phyloP scores from a whole-genome alignment of 1,140 invertebrate species.

The Listronotus oregonensis region DNA sequence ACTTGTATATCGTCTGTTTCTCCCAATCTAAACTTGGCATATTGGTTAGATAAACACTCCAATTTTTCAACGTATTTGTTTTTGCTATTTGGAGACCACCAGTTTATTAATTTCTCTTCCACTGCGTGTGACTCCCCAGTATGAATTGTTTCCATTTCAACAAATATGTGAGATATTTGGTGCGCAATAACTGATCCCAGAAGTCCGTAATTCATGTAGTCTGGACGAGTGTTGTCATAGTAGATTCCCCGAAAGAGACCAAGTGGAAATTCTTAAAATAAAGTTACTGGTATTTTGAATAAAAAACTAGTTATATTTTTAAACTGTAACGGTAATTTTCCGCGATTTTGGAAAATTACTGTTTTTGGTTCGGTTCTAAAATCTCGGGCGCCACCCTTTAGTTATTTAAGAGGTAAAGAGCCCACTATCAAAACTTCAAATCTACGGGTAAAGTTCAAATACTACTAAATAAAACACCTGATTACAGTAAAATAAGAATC shows the following conservation, averaged over 20 bases:
- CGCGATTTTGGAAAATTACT: too few relatives aligned
- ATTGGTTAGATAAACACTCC: conserved; percentile 43
- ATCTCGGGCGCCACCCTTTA: too few relatives aligned
- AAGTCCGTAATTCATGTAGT: conserved; percentile 90
- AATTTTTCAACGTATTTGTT: conserved; percentile 44
- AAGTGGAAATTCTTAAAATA: conserved; percentile 78
- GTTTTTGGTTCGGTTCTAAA: too few relatives aligned
- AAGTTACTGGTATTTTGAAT: too few relatives aligned
- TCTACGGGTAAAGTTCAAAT: too few relatives aligned
- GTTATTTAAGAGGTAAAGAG: too few relatives aligned
- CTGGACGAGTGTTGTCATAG: conserved; percentile 80
- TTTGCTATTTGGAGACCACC: conserved; percentile 41
- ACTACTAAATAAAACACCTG: too few relatives aligned
- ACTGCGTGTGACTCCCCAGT: conserved; percentile 5
- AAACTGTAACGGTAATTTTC: too few relatives aligned
- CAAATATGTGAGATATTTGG: conserved; percentile 80
- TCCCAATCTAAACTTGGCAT: conserved; percentile 35
- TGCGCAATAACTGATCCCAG: conserved; percentile 93
- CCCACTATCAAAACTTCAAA: too few relatives aligned
- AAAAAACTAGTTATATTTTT: too few relatives aligned
- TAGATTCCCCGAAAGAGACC: conserved; percentile 90
- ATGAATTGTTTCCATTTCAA: conserved; percentile 35
- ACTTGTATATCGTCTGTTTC: conserved; percentile 26
- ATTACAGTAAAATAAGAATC: too few relatives aligned
- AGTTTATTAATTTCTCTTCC: conserved; percentile 37